Conservation (phyloP, 1,140 invertebrate genomes). For the Cotesia chilonis region DNA sequence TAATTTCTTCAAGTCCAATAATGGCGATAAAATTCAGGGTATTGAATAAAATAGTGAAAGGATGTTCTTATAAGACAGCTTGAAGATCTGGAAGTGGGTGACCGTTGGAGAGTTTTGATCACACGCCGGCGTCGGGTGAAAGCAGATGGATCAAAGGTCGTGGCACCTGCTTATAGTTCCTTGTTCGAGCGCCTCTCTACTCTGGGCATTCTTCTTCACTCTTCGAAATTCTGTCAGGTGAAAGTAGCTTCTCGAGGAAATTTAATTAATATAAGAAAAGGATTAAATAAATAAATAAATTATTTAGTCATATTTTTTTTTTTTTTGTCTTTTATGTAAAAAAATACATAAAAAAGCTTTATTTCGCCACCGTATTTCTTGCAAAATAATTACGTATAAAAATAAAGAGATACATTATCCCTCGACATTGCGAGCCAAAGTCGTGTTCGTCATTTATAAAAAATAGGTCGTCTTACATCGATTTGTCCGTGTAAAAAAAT, state of each 20-base stretch:
- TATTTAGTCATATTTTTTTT: neutral
- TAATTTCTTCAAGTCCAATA: too few species aligned
- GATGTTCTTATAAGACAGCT: neutral
- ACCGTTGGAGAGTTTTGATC: constrained; percentile 23
- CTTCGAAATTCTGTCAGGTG: too few species aligned
- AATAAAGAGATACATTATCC: constrained; percentile 50
- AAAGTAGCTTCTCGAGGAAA: too few species aligned
- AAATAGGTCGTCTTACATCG: constrained; percentile 8
- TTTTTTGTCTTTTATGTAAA: constrained; percentile 57
- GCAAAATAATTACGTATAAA: constrained; percentile 62
- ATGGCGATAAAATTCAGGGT: too few species aligned
- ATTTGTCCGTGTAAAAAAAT: constrained; percentile 28
- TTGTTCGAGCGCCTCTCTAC: neutral
- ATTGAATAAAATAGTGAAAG: neutral
- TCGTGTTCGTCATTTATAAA: constrained; percentile 29
- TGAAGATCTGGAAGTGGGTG: constrained; percentile 14
- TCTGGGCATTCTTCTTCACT: neutral
- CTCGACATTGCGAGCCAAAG: constrained; percentile 20
- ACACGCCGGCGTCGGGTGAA: constrained; percentile 32
- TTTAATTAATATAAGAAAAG: neutral
- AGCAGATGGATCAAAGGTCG: constrained; percentile 41
- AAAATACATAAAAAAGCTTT: constrained; percentile 67
- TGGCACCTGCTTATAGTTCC: constrained; percentile 35
- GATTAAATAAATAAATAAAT: constrained; percentile 6
- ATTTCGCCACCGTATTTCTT: constrained; percentile 68